Conservation (phyloP, 2,888 invertebrate genomes). For the Lycophotia porphyrea region DNA sequence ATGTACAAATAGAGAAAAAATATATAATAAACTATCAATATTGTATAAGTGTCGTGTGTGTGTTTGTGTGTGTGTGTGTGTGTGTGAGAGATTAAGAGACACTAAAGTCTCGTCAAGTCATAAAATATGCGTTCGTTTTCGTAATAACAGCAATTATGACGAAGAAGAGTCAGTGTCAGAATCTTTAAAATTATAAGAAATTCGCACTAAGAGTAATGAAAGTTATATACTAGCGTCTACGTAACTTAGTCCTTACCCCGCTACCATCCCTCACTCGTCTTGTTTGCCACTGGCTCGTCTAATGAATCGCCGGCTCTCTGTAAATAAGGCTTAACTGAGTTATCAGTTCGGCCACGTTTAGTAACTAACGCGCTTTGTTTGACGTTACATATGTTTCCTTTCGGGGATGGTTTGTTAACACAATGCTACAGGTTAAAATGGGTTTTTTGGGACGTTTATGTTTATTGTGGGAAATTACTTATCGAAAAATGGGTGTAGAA, state of each 20-base stretch:
- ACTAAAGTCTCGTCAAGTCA: neutral
- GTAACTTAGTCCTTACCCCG: slow-evolving; percentile 6
- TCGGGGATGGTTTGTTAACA: slow-evolving; percentile 29
- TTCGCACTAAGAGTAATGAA: no score
- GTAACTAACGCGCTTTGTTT: slow-evolving; percentile 40
- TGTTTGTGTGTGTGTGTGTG: no score
- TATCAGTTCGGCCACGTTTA: slow-evolving; percentile 56
- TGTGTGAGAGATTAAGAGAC: no score
- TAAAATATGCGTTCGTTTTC: neutral
- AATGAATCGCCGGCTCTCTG: slow-evolving; percentile 55
- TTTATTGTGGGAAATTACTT: neutral
- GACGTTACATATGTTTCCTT: slow-evolving; percentile 45
- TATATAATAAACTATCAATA: no score
- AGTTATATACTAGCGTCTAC: no score
- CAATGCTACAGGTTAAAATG: slow-evolving; percentile 42
- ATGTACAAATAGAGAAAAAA: no score
- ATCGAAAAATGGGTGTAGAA: no score
- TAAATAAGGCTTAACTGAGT: slow-evolving; percentile 57
- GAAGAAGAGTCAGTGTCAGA: neutral
- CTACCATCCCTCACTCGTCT: slow-evolving; percentile 34
- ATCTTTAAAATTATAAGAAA: no score
- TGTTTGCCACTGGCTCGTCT: slow-evolving; percentile 45
- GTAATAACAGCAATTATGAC: neutral
- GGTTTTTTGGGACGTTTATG: neutral
- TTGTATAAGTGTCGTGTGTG: no score